Percentiles rank a stretch among this genome's conserved stretches.
Evolutionary conservation across 1,140 invertebrate species (phyloP).

Genomic region (Drosophila gunungcola): DNA sequence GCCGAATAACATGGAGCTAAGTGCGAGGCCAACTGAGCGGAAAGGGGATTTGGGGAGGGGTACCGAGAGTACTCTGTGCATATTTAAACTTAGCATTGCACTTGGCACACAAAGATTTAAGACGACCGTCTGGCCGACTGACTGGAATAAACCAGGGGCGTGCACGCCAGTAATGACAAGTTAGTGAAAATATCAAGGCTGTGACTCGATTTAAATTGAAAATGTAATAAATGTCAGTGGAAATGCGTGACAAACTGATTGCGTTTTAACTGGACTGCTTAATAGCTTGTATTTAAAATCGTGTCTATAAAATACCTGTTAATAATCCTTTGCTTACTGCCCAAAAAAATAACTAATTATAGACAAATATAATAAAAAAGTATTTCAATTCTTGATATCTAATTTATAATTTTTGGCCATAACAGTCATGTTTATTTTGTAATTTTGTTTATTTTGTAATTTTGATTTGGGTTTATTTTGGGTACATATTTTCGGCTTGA

Average conservation of each 20-base stretch:
- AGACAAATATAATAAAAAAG: too few relatives aligned
- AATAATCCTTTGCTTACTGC: too few relatives aligned
- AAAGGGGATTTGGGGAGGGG: constrained; percentile 1
- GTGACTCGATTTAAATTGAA: constrained; percentile 24
- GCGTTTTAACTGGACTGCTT: constrained; percentile 1
- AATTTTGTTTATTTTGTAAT: too few relatives aligned
- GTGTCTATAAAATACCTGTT: neutral
- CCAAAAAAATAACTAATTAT: too few relatives aligned
- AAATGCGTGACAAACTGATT: constrained; percentile 6
- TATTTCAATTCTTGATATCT: too few relatives aligned
- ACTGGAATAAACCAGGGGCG: constrained; percentile 23
- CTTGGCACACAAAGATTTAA: constrained; percentile 62
- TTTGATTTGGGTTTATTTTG: too few relatives aligned
- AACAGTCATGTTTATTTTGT: too few relatives aligned
- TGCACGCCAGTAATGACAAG: constrained; percentile 30
- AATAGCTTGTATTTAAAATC: neutral
- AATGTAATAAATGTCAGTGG: neutral
- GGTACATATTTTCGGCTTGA: too few relatives aligned
- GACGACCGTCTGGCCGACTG: constrained; percentile 17
- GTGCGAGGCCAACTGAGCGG: constrained; percentile 29
- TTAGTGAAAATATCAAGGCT: constrained; percentile 38
- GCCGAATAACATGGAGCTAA: constrained; percentile 31
- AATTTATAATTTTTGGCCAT: too few relatives aligned
- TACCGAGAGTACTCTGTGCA: constrained; percentile 29
- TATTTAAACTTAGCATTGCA: constrained; percentile 68